Conservation (phyloP, 2,797 vertebrate genomes). For the Leuciscus waleckii region DNA sequence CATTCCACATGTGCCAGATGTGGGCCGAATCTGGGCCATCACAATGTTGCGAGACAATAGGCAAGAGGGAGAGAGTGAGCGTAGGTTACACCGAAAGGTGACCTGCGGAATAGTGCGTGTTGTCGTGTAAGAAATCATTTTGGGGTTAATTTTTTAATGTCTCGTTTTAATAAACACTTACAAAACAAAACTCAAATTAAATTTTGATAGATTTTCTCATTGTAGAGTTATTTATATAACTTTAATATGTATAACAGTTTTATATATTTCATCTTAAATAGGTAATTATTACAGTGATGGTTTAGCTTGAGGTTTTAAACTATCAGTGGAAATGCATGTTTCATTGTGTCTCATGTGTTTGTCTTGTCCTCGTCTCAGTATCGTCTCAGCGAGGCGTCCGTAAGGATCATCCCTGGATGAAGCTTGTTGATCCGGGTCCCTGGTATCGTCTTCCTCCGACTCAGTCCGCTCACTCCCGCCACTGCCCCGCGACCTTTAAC, state of each 20-base stretch:
- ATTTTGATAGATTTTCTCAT: neutral
- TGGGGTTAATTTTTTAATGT: neutral
- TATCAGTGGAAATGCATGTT: neutral
- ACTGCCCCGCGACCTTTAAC: constrained; percentile 58
- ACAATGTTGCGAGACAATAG: no score
- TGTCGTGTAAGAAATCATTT: no score
- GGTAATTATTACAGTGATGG: neutral
- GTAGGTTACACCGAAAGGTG: no score
- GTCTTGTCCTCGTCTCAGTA: neutral
- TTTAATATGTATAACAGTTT: neutral
- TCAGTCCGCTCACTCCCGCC: constrained; percentile 3
- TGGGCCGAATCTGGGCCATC: no score
- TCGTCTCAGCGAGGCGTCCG: neutral
- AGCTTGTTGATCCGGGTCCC: constrained; percentile 83
- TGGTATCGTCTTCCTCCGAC: constrained; percentile 83
- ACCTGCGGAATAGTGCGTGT: no score
- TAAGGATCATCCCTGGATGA: constrained; percentile 80
- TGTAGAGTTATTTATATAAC: neutral
- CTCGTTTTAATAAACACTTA: neutral
- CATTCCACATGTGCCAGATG: no score
- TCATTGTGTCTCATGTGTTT: neutral
- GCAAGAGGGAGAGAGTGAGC: no score
- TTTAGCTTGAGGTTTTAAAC: neutral
- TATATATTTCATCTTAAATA: neutral
- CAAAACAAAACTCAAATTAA: neutral